Base-by-base conservation (phyloP, 1,140 invertebrate genomes). In the Brachionus paranguensis region DNA sequence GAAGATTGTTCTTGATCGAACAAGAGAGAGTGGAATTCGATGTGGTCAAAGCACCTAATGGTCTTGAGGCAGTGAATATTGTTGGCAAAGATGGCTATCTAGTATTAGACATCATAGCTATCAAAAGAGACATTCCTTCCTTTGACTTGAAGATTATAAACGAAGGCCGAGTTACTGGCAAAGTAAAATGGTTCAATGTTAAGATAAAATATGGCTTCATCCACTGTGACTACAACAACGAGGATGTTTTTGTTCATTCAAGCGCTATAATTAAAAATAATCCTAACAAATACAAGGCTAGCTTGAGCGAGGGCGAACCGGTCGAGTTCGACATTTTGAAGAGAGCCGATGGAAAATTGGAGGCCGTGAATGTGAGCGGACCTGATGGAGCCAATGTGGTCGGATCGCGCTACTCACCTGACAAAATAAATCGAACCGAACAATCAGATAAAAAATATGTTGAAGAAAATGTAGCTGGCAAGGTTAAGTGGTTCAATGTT, bases 121-220 rank as follows among this genome's bases (percentile, higher is more conserved):
- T 64, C 11, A 81, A 68, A 64, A 53, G 78, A 64, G 78, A 81
- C 10, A 81, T 81, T 24, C 78, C 78, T 14, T 47, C 78, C 45
- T 45, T 81, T 24, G 78, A 81, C 12, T 47, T 81, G 41, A 43
- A 81, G 27, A 81, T 81, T 20, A 81, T 81, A 64, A 81, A 81
- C 53, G 78, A 68, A 47, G 43, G 55, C 11, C 14, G 60, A 33
- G 68, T 97, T 88, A 93, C 93, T 88, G 95, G 95, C 88, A 95
- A 93, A 87, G 95, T 97, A 17, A 97, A 97, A 91, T 97, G 95
- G 95, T 98, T 98, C 92, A 98, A 98, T 90, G 96, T 98, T 65
- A 99, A 98, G 92, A 98, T 95, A 92, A 97, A 97, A 90, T 99
- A 99, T 92, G 97, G 97, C 87, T 99, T 99, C 90, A 99, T 99